Evolutionary conservation across 1,140 invertebrate species (phyloP), one percentile per base, ranked within the genome.

Genomic region (Drosophila chauvacae): DNA sequence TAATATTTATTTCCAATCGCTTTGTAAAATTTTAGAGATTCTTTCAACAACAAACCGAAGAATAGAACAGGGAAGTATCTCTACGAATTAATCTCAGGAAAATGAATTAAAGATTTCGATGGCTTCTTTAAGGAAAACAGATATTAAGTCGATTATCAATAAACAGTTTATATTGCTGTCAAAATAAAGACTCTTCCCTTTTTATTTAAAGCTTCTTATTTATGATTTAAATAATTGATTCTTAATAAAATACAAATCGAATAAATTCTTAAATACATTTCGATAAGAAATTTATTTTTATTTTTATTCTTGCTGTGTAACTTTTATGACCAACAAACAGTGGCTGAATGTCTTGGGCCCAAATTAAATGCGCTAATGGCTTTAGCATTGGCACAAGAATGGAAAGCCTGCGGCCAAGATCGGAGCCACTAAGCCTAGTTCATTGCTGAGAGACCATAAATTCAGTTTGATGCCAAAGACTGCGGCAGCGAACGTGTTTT

Each of bases 331-430:
- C 44, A 50, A 42, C 33, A 23, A 39, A 37, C 20, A n/a, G 14
- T 37, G 33, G 37, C 47, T 37, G 63, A 70, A 65, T 77, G 50
- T 57, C 42, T 70, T 44, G 58, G 23, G 28, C 33, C 30, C 14
- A 45, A 71, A 63, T 60, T 37, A 83, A 58, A 55, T 50, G 44
- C 48, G 73, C 30, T 75, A 90, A 78, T 72, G 30, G 45, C 44
- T 90, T 55, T 75, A 75, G 45, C 84, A 88, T 81, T 88, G 80
- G 64, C 59, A 65, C 58, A 60, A 81, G 73, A 85, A 80, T 80
- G 47, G 47, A 63, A 48, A 42, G 60, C 45, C 56, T 28, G 58
- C 33, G 71, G 80, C 83, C 83, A 90, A 90, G 85, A 81, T 75
- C 85, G 80, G 41, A 66, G 47, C 60, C 35, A 85, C 76, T 63